A percentile compares a stretch with the other conserved stretches of the same genome.
phyloP scores from a whole-genome alignment of 2,113 vertebrate species.

The Mesembrinibis cayennensis region DNA sequence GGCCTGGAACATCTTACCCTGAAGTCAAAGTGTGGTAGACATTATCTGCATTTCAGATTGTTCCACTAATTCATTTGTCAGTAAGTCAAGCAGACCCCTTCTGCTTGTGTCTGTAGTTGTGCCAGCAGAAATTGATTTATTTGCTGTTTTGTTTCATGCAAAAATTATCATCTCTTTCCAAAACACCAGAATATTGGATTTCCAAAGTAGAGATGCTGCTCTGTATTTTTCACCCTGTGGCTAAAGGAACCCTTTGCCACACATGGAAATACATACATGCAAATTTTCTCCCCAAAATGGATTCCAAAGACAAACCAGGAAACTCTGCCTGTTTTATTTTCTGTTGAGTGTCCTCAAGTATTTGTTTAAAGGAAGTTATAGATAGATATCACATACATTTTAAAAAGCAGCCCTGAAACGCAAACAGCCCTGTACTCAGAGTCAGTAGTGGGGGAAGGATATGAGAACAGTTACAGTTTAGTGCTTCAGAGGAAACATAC shows the following conservation, averaged over 20 bases:
- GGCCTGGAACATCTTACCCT: not conserved
- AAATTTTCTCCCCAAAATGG: not conserved
- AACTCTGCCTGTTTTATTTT: not conserved
- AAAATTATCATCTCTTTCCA: not conserved
- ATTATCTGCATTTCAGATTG: conserved; percentile 13
- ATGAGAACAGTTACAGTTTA: not conserved
- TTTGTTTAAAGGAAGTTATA: not conserved
- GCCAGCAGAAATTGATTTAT: not conserved
- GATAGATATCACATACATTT: not conserved
- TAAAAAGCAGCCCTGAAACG: not conserved
- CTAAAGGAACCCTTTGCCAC: not conserved
- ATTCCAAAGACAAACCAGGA: not conserved
- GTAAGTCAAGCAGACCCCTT: not conserved
- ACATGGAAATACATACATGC: not conserved
- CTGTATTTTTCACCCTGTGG: not conserved
- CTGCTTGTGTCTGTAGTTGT: not conserved
- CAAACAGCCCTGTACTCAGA: not conserved
- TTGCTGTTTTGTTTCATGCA: not conserved
- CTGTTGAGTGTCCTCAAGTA: not conserved
- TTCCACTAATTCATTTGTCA: conserved; percentile 9
- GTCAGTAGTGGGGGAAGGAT: not conserved
- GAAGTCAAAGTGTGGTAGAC: conserved; percentile 9
- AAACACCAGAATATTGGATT: not conserved
- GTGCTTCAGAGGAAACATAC: not conserved
- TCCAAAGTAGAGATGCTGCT: not conserved